Conservation (phyloP, 2,113 vertebrate species). For the Xenopus borealis region DNA sequence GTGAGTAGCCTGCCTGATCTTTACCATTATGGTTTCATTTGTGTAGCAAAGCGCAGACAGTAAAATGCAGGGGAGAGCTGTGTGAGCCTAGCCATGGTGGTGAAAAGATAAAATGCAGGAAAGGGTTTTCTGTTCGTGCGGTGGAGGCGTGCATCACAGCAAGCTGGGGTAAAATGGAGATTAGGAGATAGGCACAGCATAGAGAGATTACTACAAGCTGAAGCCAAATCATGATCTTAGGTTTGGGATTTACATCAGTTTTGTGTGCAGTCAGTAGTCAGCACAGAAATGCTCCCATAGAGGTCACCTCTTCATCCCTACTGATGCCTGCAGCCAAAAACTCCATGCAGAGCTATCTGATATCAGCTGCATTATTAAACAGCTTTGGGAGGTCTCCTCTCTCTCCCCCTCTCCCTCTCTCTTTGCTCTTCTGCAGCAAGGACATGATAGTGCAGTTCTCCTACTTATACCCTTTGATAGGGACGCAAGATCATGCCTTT, state of each 20-base stretch:
- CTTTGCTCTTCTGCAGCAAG: conserved; percentile 14
- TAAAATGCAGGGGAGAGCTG: no score
- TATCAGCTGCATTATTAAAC: conserved; percentile 43
- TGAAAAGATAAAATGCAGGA: no score
- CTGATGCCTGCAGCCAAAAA: conserved; percentile 9
- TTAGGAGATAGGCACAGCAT: neutral
- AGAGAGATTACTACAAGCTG: conserved; percentile 5
- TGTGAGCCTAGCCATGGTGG: no score
- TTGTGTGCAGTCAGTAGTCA: conserved; percentile 9
- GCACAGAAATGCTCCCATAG: conserved; percentile 14
- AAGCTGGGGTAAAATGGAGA: neutral
- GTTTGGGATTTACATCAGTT: conserved; percentile 5
- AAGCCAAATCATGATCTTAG: neutral
- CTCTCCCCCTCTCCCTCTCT: no score
- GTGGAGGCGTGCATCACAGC: no score
- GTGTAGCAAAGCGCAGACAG: no score
- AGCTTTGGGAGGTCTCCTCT: conserved; percentile 7
- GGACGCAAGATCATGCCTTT: no score
- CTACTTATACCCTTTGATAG: neutral
- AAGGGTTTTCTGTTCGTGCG: no score
- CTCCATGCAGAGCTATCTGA: conserved; percentile 42
- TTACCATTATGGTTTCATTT: no score
- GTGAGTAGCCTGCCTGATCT: no score
- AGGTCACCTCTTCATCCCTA: conserved; percentile 35
- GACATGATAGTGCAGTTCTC: neutral